phyloP scores from a whole-genome alignment of 2,888 invertebrate genomes.

The Spatulosminthurus flaviceps region DNA sequence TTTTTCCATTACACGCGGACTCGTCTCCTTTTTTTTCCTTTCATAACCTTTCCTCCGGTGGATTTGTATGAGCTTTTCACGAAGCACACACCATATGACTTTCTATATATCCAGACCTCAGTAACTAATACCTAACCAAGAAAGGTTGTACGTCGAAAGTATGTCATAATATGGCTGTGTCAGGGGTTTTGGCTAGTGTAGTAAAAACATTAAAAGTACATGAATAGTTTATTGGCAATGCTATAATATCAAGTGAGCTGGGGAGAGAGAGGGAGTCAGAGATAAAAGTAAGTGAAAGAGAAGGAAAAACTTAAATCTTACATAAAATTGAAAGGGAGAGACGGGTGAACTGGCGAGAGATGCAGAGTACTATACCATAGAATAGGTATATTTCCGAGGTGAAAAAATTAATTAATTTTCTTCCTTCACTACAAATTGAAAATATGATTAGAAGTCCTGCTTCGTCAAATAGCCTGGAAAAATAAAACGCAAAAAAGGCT shows the following conservation, averaged over 20 bases:
- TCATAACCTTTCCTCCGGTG: background rate
- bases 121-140: no score
- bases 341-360: background rate
- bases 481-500: background rate
- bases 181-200: background rate
- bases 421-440: background rate
- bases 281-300: background rate
- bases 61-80: background rate
- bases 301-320: slow-evolving; percentile 1
- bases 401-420: slow-evolving; percentile 14
- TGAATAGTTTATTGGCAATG: slow-evolving; percentile 18
- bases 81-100: no score
- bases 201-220: slow-evolving; percentile 14
- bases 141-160: background rate
- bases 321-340: background rate
- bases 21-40: background rate
- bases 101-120: no score
- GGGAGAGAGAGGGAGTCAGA: background rate
- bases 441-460: slow-evolving; percentile 6
- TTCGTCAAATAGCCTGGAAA: background rate
- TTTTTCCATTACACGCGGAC: background rate
- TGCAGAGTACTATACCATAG: background rate
- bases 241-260: background rate
- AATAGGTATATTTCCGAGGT: background rate
- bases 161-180: slow-evolving; percentile 7